These are phyloP conservation scores for Oenanthe oenanthe DNA, from an alignment of 2,113 vertebrate genomes.

Conservation along the genomic window DNA sequence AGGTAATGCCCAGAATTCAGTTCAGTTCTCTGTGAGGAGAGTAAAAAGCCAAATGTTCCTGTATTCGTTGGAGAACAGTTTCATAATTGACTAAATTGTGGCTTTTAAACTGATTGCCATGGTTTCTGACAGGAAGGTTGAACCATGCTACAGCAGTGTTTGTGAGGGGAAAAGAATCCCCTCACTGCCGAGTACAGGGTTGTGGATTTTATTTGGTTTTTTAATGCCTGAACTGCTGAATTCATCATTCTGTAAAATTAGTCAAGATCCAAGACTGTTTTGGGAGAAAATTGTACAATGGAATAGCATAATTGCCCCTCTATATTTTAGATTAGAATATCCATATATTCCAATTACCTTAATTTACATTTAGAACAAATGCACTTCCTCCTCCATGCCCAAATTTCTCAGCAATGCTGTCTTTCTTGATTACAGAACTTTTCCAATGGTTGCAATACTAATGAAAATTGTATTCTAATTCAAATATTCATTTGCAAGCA, in stretches of 20 bases:
- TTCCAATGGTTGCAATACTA: not conserved
- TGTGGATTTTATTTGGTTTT: not conserved
- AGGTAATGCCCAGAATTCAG: too few species aligned
- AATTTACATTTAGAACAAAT: conserved; percentile 36
- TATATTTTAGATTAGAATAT: conserved; percentile 23
- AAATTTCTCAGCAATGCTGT: not conserved
- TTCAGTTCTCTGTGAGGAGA: too few species aligned
- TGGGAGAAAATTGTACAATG: not conserved
- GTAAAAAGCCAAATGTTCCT: too few species aligned
- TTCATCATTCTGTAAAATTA: not conserved
- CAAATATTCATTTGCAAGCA: conserved; percentile 36
- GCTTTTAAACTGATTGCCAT: too few species aligned
- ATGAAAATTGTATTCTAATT: conserved; percentile 30
- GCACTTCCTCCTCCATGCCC: not conserved
- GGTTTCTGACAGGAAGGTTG: too few species aligned
- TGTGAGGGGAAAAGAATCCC: not conserved
- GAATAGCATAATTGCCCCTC: not conserved
- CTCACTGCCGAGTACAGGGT: not conserved
- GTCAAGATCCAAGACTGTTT: not conserved
- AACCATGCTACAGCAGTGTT: not conserved
- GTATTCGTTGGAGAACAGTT: too few species aligned
- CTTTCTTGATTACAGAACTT: conserved; percentile 38
- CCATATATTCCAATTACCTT: conserved; percentile 20
- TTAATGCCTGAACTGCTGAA: not conserved
- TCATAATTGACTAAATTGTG: too few species aligned